A percentile compares a stretch with the other conserved stretches of the same genome.
These are phyloP conservation scores for Leptocoma aspasia DNA, from an alignment of 2,113 vertebrate genomes.

Conservation along the genomic window DNA sequence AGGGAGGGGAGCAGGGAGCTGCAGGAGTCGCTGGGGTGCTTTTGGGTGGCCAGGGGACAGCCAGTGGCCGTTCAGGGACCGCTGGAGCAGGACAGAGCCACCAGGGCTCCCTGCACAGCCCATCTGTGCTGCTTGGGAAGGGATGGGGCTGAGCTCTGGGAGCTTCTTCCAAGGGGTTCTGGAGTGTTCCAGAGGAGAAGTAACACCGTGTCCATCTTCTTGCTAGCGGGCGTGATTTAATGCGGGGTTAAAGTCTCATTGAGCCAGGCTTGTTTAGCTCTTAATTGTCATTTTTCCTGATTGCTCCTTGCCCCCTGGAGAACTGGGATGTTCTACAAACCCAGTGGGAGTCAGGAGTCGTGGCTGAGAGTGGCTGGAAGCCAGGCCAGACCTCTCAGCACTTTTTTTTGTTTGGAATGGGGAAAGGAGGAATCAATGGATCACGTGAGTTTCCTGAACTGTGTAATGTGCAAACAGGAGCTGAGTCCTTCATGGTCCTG, in stretches of 20 bases:
- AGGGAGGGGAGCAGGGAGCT: neutral
- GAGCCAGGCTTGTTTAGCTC: neutral
- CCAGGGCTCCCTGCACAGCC: neutral
- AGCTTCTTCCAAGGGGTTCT: neutral
- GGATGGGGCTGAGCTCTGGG: neutral
- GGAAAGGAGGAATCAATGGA: neutral
- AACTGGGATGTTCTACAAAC: neutral
- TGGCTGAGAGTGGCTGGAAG: neutral
- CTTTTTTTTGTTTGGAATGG: neutral
- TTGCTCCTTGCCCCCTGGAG: neutral
- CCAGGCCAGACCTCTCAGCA: neutral
- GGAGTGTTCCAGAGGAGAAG: neutral
- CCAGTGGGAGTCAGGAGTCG: neutral
- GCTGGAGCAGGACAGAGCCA: rapidly evolving
- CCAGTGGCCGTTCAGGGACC: rapidly evolving
- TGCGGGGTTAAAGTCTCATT: neutral
- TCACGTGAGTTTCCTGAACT: neutral
- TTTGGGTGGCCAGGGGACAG: rapidly evolving
- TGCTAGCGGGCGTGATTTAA: rapidly evolving
- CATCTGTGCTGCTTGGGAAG: neutral
- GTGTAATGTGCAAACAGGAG: neutral
- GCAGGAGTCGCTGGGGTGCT: neutral
- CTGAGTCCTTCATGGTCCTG: neutral
- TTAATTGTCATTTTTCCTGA: neutral
- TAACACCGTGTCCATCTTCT: neutral